Evolutionary conservation across 2,113 vertebrate genomes (phyloP).

Genomic region (Atrichornis clamosus): DNA sequence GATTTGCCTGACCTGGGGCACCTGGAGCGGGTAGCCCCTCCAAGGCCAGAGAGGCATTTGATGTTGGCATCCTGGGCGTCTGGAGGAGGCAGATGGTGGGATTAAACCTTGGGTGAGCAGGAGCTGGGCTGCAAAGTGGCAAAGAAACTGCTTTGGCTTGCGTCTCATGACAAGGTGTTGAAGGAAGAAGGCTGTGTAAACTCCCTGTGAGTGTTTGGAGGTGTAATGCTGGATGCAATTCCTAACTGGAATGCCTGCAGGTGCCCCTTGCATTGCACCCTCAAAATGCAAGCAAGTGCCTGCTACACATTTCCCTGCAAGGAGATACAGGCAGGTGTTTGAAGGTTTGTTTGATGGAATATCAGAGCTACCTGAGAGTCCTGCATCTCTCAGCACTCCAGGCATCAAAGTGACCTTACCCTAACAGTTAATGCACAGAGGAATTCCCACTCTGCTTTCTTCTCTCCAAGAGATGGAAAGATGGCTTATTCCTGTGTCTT

Average conservation of each 20-base stretch:
- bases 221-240: accelerated
- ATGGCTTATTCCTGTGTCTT: neutral
- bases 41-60: neutral
- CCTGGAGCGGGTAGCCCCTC: neutral
- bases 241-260: neutral
- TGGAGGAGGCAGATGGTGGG: neutral
- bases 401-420: neutral
- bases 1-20: neutral
- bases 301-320: neutral
- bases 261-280: neutral
- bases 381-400: neutral
- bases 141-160: neutral
- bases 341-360: neutral
- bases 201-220: neutral
- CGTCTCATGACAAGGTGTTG: accelerated
- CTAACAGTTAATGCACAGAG: neutral
- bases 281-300: neutral
- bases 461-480: neutral
- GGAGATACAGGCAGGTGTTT: neutral
- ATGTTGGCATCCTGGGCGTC: neutral
- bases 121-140: neutral
- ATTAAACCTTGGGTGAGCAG: neutral
- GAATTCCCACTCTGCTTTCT: neutral
- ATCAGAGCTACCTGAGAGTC: neutral
- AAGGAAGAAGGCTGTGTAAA: neutral